Evolutionary conservation across 2,888 invertebrate species (phyloP), one percentile per base, ranked within the genome.

Genomic region (Empis livida): DNA sequence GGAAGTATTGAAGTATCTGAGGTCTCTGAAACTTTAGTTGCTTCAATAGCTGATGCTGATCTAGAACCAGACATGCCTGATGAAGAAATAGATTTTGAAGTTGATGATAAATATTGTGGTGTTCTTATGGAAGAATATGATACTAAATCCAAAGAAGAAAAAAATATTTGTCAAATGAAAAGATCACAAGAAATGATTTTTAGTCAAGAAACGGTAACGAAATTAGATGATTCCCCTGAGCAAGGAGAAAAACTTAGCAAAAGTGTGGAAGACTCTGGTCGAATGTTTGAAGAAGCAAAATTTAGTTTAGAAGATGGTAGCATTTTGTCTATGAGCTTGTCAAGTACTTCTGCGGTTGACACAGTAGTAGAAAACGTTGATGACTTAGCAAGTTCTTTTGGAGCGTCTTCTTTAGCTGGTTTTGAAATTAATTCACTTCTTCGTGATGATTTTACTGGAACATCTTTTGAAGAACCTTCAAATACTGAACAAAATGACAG

Each of bases 1-100:
- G 90, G 85, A 1, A 91, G 91, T 61, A 79, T 91, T 53, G 92
- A 92, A 70, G 81, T 90, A 35, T 93, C 93, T 31, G 94, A 95
- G 67, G 76, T 85, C 23, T 93, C 93, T 1, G 94, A 94, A 71
- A 96, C 95, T 2, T 70, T 96, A 10, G 84, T 96, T 10, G 90
- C 93, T 13, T 93, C 95, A 3, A 84, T 86, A 10, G 82, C 85
- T 61, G 91, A 91, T 42, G 55, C 58, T 4, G 68, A 67, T 64
- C 68, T 84, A 43, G 82, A 83, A 61, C 10, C 5, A 17, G 52
- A 52, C 39, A 41, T 42, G 27, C 46, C 47, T 31, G 84, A 54
- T 38, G 50, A 56, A 52, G 60, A 61, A 47, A 43, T 58, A 5
- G 53, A 53, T 10, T 51, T 57, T 15, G 65, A 65, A 46, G 57